Base-by-base conservation (phyloP, 2,797 vertebrate genomes). In the Tolypeutes matacus region DNA sequence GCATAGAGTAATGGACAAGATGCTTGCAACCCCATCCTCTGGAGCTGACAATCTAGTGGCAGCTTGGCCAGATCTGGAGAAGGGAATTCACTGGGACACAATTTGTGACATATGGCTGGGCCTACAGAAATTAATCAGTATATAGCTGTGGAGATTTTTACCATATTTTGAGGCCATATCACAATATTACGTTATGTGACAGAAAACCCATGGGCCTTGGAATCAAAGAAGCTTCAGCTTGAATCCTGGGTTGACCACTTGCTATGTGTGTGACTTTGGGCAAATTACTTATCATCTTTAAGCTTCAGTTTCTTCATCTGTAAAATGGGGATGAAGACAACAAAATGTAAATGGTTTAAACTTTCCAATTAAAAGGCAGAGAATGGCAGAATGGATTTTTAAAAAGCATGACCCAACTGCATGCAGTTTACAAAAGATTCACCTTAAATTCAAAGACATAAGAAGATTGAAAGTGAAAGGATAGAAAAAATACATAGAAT, bases 221-320 rank as follows among this genome's bases (percentile, higher is more conserved):
- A 95, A 86, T 95, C 49, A 34, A 91, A 86, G 29, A 67, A 27
- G 31, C 11, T 92, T 89, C 23, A 31, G 20, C 77, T 65, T 77
- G 36, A 95, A 76, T 81, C 62, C 36, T 92, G 73, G 6, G 23
- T 87, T 58, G 56, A 23, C 36, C 14, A 76, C 60, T 77, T 94
- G 62, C 62, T 80, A 18, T 14, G 18, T 89, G 29, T 70, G n/a
- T 80, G 36, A 80, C 29, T 49, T 80, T 80, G n/a, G 64, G 6
- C 34, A 92, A 92, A 20, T 86, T 62, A 77, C 60, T 56, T 46
- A 81, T 18, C n/a, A 2, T 86, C 58, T n/a, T n/a, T n/a, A n/a
- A n/a, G n/a, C n/a, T n/a, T n/a, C n/a, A n/a, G n/a, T n/a, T n/a
- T n/a, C n/a, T n/a, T n/a, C n/a, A n/a, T n/a, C n/a, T n/a, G n/a